Evolutionary conservation across 2,797 vertebrate genomes (phyloP), one percentile per base, ranked within the genome.

Genomic region (Sphaeramia orbicularis): DNA sequence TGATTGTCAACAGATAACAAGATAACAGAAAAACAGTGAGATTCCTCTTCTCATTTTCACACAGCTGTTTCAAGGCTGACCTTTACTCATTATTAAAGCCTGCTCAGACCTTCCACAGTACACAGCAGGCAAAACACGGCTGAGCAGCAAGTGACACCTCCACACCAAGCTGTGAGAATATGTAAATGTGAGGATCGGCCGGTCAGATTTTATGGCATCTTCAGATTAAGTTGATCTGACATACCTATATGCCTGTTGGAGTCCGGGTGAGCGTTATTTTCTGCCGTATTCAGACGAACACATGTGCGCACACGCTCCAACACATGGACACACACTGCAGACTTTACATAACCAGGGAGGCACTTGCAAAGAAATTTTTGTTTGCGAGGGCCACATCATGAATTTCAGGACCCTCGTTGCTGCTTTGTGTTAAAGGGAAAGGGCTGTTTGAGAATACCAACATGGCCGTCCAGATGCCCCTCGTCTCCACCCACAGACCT

Each of bases 1-100:
- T 48, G 74, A 83, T 71, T 74, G 55, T 75, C 65, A 74, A 55
- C 68, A 75, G 86, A 82, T 83, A 83, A 76, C 54, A 58, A 75
- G 86, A 82, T 83, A 83, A 76, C 49, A 58, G 58, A 59, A 44
- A 38, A 73, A 62, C 7, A 6, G 49, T 53, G 35, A 71, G 44
- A 70, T 47, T 0, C 30, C 10, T 7, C 15, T 41, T 10, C 6
- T 3, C 18, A 55, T 71, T 64, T 60, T 38, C 49, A 48, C 52
- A 44, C 44, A 41, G 30, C 58, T 60, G 36, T 75, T 53, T 77
- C 44, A 65, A 66, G 72, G 81, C 61, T 27, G 10, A 69, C 62
- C 57, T 74, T 61, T 30, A 53, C 49, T 19, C 38, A 71, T 55
- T 73, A 67, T 73, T 70, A 72, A 43, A 65, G 18, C 40, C 6